These are phyloP conservation scores for Danionella dracula DNA, from an alignment of 2,797 vertebrate genomes.

Conservation along the genomic window DNA sequence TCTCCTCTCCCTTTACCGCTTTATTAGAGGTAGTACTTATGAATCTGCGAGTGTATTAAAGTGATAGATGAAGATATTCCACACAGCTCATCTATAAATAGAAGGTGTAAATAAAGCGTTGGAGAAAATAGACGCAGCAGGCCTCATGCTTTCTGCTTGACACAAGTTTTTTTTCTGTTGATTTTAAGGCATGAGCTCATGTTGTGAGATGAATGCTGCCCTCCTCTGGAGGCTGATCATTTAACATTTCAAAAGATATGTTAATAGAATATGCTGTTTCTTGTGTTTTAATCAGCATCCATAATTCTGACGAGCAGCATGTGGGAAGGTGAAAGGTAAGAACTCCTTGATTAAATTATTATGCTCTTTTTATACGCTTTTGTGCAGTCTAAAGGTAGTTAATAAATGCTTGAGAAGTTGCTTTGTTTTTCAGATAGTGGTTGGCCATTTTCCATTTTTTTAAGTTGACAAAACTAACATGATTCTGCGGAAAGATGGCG, in stretches of 20 bases:
- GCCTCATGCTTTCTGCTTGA: background rate
- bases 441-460: no score
- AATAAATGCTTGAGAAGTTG: no score
- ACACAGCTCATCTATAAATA: constrained; percentile 21
- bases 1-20: constrained; percentile 14
- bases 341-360: background rate
- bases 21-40: constrained; percentile 32
- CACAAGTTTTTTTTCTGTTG: constrained; percentile 5
- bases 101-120: constrained; percentile 11
- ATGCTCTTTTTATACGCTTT: background rate
- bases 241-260: constrained; percentile 6
- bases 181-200: background rate
- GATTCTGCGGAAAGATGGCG: no score
- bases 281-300: constrained; percentile 18
- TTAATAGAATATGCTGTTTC: background rate
- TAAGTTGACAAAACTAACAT: no score
- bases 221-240: constrained; percentile 23
- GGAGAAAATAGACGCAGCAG: constrained; percentile 1
- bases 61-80: constrained; percentile 33
- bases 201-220: constrained; percentile 9
- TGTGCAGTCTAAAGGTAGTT: background rate
- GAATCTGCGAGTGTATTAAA: constrained; percentile 30
- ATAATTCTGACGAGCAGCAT: constrained; percentile 21
- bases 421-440: background rate
- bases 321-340: constrained; percentile 30